Evolutionary conservation across 2,888 invertebrate genomes (phyloP).

Genomic region (Andricus curvator): DNA sequence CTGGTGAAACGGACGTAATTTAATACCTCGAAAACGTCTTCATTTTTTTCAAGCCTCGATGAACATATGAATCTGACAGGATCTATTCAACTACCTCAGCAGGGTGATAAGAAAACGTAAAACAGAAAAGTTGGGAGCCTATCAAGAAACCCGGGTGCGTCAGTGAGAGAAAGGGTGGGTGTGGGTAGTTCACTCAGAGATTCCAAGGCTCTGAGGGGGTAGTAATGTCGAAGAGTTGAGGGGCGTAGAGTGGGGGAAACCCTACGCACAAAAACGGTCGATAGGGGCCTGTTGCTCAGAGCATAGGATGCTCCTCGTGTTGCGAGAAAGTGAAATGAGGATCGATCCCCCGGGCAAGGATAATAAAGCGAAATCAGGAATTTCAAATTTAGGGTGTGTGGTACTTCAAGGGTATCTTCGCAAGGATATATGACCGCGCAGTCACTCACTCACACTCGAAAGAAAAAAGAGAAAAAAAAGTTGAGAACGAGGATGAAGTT

Average conservation of each 20-base stretch:
- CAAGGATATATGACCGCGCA: background rate
- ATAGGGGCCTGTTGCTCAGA: slow-evolving; percentile 72
- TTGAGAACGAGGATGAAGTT: slow-evolving; percentile 7
- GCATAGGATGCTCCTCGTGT: slow-evolving; percentile 57
- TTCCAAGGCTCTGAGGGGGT: background rate
- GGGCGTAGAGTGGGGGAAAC: slow-evolving; percentile 43
- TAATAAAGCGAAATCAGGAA: slow-evolving; percentile 39
- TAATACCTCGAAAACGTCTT: background rate
- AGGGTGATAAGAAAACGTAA: slow-evolving; percentile 14
- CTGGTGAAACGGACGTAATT: too few relatives aligned
- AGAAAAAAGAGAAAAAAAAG: background rate
- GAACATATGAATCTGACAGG: background rate
- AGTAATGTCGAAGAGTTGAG: background rate
- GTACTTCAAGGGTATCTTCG: background rate
- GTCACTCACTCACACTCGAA: background rate
- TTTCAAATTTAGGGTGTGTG: background rate
- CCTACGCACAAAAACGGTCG: slow-evolving; percentile 67
- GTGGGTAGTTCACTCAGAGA: slow-evolving; percentile 23
- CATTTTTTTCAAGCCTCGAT: background rate
- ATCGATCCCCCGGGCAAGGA: slow-evolving; percentile 40
- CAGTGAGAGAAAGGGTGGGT: background rate
- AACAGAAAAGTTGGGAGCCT: slow-evolving; percentile 28
- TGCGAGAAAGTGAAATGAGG: slow-evolving; percentile 42
- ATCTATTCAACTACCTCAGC: slow-evolving; percentile 15
- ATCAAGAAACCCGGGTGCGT: slow-evolving; percentile 7